A percentile compares a stretch with the other conserved stretches of the same genome.
Evolutionary conservation across 2,113 vertebrate genomes (phyloP).

Genomic region (Ciconia boyciana): DNA sequence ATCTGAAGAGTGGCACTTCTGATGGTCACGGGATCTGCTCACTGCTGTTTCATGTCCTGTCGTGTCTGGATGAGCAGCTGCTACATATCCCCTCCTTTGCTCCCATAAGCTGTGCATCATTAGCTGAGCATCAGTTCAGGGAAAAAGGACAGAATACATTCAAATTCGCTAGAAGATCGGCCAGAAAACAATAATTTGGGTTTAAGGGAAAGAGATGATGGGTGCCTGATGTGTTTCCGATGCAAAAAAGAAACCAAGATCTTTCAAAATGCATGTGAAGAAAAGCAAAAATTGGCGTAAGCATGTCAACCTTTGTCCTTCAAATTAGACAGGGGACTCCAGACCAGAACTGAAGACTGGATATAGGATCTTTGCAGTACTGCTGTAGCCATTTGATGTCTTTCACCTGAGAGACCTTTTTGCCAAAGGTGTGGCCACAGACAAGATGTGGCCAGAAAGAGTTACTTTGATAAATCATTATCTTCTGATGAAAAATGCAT

Average conservation of each 20-base stretch:
- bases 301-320: not conserved
- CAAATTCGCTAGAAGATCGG: not conserved
- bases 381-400: not conserved
- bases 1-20: not conserved
- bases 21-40: not conserved
- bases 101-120: not conserved
- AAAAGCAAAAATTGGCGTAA: not conserved
- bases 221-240: not conserved
- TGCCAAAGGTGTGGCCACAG: not conserved
- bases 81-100: not conserved
- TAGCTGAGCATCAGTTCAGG: not conserved
- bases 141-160: not conserved
- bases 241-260: not conserved
- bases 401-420: not conserved
- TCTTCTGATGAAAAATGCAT: not conserved
- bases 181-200: not conserved
- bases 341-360: not conserved
- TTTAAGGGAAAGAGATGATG: not conserved
- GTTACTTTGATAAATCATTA: not conserved
- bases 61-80: not conserved
- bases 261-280: not conserved
- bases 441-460: not conserved
- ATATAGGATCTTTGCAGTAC: not conserved
- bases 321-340: not conserved
- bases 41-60: not conserved